Conservation (phyloP, 2,113 vertebrate genomes). For the Coregonus clupeaformis region DNA sequence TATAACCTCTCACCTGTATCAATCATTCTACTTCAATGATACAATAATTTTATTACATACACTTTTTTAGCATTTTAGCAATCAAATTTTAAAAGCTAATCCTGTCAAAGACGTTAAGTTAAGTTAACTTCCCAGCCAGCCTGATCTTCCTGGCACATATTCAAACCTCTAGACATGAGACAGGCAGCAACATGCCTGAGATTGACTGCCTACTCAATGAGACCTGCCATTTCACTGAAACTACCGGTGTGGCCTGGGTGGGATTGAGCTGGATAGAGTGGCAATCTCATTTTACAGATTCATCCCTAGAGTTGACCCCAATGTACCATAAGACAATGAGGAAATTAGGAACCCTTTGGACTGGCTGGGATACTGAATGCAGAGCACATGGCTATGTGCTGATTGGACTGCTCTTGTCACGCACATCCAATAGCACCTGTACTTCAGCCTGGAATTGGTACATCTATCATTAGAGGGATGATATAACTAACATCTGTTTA, state of each 20-base stretch:
- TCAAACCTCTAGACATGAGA: too few species aligned
- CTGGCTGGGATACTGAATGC: neutral
- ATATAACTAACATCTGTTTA: neutral
- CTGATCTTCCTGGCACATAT: neutral
- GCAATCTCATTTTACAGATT: neutral
- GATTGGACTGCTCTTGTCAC: neutral
- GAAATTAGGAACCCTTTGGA: too few species aligned
- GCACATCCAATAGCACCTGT: neutral
- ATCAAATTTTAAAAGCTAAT: too few species aligned
- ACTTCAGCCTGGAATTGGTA: neutral
- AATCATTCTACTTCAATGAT: too few species aligned
- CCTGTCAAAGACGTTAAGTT: too few species aligned
- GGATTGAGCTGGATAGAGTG: neutral
- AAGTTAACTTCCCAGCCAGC: too few species aligned
- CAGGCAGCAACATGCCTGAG: neutral
- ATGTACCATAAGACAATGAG: neutral
- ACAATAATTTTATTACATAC: too few species aligned
- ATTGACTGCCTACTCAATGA: neutral
- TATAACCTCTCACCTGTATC: too few species aligned
- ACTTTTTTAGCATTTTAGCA: too few species aligned
- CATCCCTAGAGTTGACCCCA: neutral
- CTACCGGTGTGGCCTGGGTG: neutral
- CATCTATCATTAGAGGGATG: neutral
- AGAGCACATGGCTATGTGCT: neutral
- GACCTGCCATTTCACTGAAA: neutral